These are phyloP conservation scores for Amiota mariae DNA, from an alignment of 2,888 invertebrate species.

Conservation along the genomic window DNA sequence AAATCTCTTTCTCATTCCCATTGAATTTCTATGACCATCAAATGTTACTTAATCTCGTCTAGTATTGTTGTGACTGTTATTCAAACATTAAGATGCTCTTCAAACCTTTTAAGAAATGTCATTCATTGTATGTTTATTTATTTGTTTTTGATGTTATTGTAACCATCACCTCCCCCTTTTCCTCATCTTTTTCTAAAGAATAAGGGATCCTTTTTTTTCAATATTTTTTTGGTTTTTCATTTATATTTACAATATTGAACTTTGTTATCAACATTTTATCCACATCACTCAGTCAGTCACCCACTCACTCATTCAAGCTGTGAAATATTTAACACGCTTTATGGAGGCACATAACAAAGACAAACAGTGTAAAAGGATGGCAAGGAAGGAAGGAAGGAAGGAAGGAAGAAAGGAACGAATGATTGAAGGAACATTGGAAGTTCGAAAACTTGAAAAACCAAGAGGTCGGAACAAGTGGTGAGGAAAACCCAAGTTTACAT, in stretches of 20 bases:
- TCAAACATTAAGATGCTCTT: not conserved
- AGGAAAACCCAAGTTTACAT: too few relatives aligned
- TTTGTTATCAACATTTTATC: slow-evolving; percentile 41
- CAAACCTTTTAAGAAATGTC: slow-evolving; percentile 9
- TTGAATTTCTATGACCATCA: not conserved
- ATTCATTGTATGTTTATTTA: slow-evolving; percentile 16
- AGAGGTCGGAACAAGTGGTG: too few relatives aligned
- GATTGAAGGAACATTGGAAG: too few relatives aligned
- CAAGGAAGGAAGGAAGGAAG: not conserved
- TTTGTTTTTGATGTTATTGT: not conserved
- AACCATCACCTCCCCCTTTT: not conserved
- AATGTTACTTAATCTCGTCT: not conserved
- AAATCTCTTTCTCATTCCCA: too few relatives aligned
- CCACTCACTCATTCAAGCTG: too few relatives aligned
- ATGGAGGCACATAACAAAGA: too few relatives aligned
- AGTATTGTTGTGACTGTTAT: not conserved
- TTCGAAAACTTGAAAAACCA: too few relatives aligned
- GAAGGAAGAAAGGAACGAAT: slow-evolving; percentile 44
- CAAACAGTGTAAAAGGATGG: not conserved
- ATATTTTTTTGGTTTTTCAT: too few relatives aligned
- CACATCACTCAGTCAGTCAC: not conserved
- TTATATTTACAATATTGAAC: slow-evolving; percentile 7
- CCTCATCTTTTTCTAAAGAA: too few relatives aligned
- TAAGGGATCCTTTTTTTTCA: too few relatives aligned
- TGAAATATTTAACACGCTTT: too few relatives aligned